Evolutionary conservation across 2,113 vertebrate species (phyloP), one percentile per base, ranked within the genome.

Genomic region (Pelecanus crispus): DNA sequence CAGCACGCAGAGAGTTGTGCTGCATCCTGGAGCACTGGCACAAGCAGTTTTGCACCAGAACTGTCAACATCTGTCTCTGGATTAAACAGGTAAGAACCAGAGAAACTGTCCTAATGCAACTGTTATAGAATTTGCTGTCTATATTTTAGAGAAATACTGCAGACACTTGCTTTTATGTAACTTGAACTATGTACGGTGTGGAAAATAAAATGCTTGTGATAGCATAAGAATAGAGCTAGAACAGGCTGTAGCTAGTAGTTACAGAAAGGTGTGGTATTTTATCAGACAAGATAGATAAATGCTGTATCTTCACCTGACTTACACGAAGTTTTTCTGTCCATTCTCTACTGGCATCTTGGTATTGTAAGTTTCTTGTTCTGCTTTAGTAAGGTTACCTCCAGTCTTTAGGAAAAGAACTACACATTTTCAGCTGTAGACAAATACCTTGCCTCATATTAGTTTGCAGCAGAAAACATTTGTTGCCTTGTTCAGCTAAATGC

Each of bases 61-160:
- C 88, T 71, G 77, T 81, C 88, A 82, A 79, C 93, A 96, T 87
- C 93, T 95, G 86, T 34, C 80, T 88, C 93, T 67, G 67, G 50
- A 74, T 79, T 59, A 61, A 67, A 56, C 71, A 97, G 97, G 97
- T 97, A 97, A 97, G 96, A 56, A 18, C 24, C 5, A 26, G 18
- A 88, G 63, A 83, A 95, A 52, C 58, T 68, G 18, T 79, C 26
- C 62, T 92, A 31, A 75, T 92, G 38, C 47, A 91, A 62, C 83
- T 89, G 3, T 9, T 47, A 11, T 7, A 65, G 55, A 71, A 90
- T 81, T 66, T 80, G 14, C 12, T 77, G 29, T 20, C 44, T 90
- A 5, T 81, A 25, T 66, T 70, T 82, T 67, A 83, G 6, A 86
- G 9, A 66, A 80, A 84, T 86, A 62, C 7, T 65, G 59, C 34